phyloP scores from a whole-genome alignment of 1,140 invertebrate species.

The Drosophila equinoxialis region DNA sequence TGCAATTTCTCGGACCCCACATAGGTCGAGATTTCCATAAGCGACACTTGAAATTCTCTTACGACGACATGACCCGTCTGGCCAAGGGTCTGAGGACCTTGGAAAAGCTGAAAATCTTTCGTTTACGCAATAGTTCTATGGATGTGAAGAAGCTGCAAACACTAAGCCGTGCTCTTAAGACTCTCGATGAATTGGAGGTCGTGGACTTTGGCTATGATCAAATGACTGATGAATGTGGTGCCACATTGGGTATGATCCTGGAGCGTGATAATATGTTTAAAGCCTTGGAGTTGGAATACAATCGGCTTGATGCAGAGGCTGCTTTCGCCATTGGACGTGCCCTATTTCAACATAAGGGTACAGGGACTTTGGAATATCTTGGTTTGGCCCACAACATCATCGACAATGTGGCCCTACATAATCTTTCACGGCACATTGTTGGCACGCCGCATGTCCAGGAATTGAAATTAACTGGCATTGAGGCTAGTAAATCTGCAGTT shows the following conservation, averaged over 20 bases:
- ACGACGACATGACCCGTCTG: constrained; percentile 56
- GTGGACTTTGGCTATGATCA: constrained; percentile 68
- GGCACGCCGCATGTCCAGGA: constrained; percentile 50
- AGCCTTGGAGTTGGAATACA: constrained; percentile 61
- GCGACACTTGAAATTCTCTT: constrained; percentile 62
- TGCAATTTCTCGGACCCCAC: constrained; percentile 66
- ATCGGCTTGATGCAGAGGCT: constrained; percentile 25
- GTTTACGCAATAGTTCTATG: constrained; percentile 67
- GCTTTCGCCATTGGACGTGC: constrained; percentile 44
- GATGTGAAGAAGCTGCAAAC: constrained; percentile 54
- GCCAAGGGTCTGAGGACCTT: constrained; percentile 42
- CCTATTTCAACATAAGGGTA: constrained; percentile 16
- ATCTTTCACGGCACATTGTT: constrained; percentile 24
- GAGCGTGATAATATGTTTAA: constrained; percentile 33
- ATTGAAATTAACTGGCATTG: constrained; percentile 48
- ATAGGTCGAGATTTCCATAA: constrained; percentile 53
- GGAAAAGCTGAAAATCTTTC: constrained; percentile 55
- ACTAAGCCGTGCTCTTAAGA: constrained; percentile 31
- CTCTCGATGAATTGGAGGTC: constrained; percentile 33
- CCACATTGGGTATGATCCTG: constrained; percentile 45
- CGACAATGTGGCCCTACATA: constrained; percentile 10
- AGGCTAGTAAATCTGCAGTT: neutral
- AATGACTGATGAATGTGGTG: constrained; percentile 56
- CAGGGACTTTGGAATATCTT: constrained; percentile 45
- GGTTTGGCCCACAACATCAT: constrained; percentile 64